Conservation (phyloP, 2,113 vertebrate species). For the Pandion haliaetus region DNA sequence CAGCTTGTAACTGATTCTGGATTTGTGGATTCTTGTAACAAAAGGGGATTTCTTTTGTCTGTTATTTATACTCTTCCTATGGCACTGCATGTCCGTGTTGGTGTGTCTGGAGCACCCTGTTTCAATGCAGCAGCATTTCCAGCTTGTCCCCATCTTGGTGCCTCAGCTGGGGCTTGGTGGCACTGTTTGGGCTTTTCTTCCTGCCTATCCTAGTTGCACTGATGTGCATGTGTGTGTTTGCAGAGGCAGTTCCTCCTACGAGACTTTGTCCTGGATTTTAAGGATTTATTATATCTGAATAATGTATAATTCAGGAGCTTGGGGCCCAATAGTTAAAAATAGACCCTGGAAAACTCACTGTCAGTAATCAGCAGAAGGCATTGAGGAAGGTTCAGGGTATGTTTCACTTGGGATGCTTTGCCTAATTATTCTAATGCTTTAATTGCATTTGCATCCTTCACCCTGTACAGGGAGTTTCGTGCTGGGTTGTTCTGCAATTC, state of each 20-base stretch:
- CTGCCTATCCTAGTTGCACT: background rate
- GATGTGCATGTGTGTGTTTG: background rate
- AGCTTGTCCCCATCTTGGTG: background rate
- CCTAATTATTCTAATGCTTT: constrained; percentile 9
- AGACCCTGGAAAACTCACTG: background rate
- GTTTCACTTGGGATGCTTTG: background rate
- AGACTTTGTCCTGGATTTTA: constrained; percentile 26
- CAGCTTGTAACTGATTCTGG: constrained; percentile 51
- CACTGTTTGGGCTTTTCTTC: background rate
- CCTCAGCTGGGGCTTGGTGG: background rate
- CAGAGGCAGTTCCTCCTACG: background rate
- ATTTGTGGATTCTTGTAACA: constrained; percentile 69
- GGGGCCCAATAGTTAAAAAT: background rate
- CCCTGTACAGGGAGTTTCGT: background rate
- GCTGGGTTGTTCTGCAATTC: background rate
- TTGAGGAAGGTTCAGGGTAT: background rate
- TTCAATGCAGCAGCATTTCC: background rate
- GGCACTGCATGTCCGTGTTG: background rate
- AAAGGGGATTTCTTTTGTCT: constrained; percentile 63
- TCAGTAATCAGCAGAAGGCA: background rate
- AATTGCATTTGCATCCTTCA: constrained; percentile 32
- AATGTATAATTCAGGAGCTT: background rate
- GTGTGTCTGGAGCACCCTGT: background rate
- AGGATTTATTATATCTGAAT: background rate
- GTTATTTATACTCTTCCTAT: constrained; percentile 68